Conservation (phyloP, 92 coral and sea anemone species). For the Siderastrea radians region DNA sequence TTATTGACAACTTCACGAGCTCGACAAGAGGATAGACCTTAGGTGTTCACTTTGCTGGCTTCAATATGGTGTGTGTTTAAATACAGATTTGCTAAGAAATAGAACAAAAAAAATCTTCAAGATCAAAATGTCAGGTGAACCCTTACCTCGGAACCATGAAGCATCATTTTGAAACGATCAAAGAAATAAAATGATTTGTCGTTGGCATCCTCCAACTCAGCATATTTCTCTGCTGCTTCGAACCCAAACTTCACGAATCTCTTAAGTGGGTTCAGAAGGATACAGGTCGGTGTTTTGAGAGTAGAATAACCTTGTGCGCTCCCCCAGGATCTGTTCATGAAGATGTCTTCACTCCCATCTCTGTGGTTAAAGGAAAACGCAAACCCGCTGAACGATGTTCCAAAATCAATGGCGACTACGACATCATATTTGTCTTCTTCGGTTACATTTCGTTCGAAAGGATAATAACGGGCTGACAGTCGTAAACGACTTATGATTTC, state of each 20-base stretch:
- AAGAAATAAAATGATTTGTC: conserved; percentile 32
- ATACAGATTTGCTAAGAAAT: no score
- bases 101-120: background rate
- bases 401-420: conserved; percentile 57
- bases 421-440: conserved; percentile 14
- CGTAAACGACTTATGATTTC: no score
- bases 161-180: conserved; percentile 60
- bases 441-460: background rate
- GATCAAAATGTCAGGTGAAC: background rate
- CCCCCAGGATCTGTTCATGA: conserved; percentile 65
- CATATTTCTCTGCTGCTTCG: conserved; percentile 59
- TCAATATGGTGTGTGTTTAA: no score
- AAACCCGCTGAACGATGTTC: conserved; percentile 65
- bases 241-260: conserved; percentile 46
- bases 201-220: conserved; percentile 36
- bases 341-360: conserved; percentile 48
- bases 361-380: conserved; percentile 55
- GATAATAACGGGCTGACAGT: background rate
- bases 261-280: conserved; percentile 22
- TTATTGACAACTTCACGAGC: no score
- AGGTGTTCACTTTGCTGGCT: no score
- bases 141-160: conserved; percentile 44
- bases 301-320: conserved; percentile 53
- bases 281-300: conserved; percentile 52
- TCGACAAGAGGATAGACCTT: no score